phyloP scores from a whole-genome alignment of 1,140 invertebrate genomes.

The Sitobion miscanthi region DNA sequence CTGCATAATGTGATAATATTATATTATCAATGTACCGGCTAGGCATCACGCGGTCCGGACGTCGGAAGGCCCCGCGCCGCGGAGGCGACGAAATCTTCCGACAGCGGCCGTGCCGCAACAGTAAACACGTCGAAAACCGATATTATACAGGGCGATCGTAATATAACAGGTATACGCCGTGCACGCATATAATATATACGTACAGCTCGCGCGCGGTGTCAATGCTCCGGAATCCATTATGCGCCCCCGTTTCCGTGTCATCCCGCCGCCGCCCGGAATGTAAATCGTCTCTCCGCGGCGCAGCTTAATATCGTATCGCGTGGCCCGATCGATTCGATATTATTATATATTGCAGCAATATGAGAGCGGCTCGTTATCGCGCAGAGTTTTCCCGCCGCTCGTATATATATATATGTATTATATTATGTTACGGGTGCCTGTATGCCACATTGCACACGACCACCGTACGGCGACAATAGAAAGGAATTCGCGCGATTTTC shows the following conservation, averaged over 20 bases:
- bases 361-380: constrained; percentile 37
- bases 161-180: no score
- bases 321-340: constrained; percentile 21
- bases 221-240: constrained; percentile 46
- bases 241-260: constrained; percentile 15
- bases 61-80: not conserved
- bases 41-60: no score
- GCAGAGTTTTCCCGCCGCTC: not conserved
- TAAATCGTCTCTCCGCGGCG: not conserved
- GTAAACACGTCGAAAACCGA: not conserved
- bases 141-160: not conserved
- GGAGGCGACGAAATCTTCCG: not conserved
- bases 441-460: not conserved
- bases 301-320: not conserved
- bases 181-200: no score
- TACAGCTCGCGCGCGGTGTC: not conserved
- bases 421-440: not conserved
- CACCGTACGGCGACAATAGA: constrained; percentile 8
- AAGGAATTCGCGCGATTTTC: constrained; percentile 23
- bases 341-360: not conserved
- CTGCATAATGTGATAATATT: no score
- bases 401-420: not conserved
- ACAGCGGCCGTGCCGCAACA: not conserved
- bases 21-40: no score
- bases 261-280: not conserved